Percentiles rank a stretch among this genome's conserved stretches.
Evolutionary conservation across 2,888 invertebrate species (phyloP).

Genomic region (Caenorhabditis virilis): DNA sequence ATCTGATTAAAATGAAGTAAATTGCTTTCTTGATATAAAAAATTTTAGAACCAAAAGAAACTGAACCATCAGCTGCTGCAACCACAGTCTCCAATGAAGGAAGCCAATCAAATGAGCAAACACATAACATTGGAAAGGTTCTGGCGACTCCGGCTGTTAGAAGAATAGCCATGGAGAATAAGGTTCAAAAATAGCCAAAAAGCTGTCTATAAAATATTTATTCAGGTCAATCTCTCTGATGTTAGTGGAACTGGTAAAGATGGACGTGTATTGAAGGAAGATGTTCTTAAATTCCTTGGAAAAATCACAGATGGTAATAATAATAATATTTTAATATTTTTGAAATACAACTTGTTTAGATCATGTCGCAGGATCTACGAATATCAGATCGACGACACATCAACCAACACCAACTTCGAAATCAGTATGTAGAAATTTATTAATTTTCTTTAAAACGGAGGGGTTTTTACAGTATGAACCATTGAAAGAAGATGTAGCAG

Average conservation of each 20-base stretch:
- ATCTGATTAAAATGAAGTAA: too few relatives aligned
- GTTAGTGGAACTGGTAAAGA: slow-evolving; percentile 83
- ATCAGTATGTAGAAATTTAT: slow-evolving; percentile 3
- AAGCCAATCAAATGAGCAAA: slow-evolving; percentile 4
- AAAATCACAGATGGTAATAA: slow-evolving; percentile 39
- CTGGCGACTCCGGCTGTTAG: slow-evolving; percentile 92
- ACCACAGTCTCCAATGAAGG: slow-evolving; percentile 4
- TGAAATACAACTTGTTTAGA: slow-evolving; percentile 14
- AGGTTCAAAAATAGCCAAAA: too few relatives aligned
- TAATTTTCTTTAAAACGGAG: background rate
- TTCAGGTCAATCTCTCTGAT: slow-evolving; percentile 73
- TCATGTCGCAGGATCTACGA: slow-evolving; percentile 38
- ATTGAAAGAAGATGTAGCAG: slow-evolving; percentile 55
- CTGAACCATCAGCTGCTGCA: background rate
- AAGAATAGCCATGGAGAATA: slow-evolving; percentile 86
- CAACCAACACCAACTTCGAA: slow-evolving; percentile 12
- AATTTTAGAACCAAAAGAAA: too few relatives aligned
- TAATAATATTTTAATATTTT: background rate
- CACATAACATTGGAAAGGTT: slow-evolving; percentile 69
- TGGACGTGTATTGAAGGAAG: slow-evolving; percentile 92
- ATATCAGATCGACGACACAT: slow-evolving; percentile 48
- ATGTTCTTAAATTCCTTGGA: slow-evolving; percentile 75
- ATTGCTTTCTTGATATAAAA: too few relatives aligned
- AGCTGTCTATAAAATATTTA: slow-evolving; percentile 24
- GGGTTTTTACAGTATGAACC: slow-evolving; percentile 32